phyloP scores from a whole-genome alignment of 2,888 invertebrate species.

The Byasa hedistus region DNA sequence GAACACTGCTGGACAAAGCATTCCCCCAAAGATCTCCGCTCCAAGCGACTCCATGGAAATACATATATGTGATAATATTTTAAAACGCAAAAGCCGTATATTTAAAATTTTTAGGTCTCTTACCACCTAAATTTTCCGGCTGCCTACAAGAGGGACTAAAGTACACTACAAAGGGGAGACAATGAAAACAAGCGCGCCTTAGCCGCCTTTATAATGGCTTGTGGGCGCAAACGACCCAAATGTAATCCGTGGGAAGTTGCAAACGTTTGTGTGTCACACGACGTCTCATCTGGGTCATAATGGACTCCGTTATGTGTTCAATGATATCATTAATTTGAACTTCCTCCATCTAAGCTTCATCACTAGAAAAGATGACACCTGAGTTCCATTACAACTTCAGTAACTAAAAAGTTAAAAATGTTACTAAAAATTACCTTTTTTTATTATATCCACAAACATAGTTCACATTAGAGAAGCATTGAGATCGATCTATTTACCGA shows the following conservation, averaged over 20 bases:
- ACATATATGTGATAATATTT: no score
- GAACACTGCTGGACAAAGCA: no score
- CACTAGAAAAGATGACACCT: constrained; percentile 11
- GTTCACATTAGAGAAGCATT: no score
- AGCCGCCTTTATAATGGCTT: constrained; percentile 20
- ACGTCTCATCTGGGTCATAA: constrained; percentile 23
- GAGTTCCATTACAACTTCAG: background rate
- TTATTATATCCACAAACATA: no score
- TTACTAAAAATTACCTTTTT: no score
- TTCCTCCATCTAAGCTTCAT: constrained; percentile 8
- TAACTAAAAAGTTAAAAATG: background rate
- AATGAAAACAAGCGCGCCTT: constrained; percentile 9
- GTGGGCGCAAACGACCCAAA: constrained; percentile 32
- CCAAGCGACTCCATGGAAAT: no score
- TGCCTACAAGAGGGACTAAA: constrained; percentile 8
- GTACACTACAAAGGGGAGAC: constrained; percentile 5
- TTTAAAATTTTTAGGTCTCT: background rate
- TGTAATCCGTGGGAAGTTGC: constrained; percentile 31
- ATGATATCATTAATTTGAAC: constrained; percentile 28
- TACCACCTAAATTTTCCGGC: constrained; percentile 13
- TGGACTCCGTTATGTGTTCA: constrained; percentile 25
- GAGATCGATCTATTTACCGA: no score
- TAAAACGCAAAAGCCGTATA: background rate
- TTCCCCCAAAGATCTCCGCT: no score
- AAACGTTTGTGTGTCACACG: constrained; percentile 25